Evolutionary conservation across 2,888 invertebrate genomes (phyloP).

Genomic region (Dolichopus griseipennis): DNA sequence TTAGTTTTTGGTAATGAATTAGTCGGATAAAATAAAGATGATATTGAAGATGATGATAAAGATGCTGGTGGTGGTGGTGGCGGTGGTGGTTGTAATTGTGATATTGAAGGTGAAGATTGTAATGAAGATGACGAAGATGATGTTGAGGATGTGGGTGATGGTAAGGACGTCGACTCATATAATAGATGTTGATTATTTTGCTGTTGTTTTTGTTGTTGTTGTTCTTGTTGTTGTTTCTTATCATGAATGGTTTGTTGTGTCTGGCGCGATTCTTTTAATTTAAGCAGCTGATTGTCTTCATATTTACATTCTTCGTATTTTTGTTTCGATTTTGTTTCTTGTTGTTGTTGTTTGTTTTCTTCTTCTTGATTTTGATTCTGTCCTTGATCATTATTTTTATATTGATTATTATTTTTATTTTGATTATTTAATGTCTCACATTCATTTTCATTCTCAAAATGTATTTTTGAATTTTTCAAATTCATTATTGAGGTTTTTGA

Average conservation of each 20-base stretch:
- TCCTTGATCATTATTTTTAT: neutral
- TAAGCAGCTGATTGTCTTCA: constrained; percentile 18
- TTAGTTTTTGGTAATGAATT: constrained; percentile 19
- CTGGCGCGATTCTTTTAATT: constrained; percentile 23
- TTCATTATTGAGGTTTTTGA: neutral
- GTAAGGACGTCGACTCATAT: neutral
- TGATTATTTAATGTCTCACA: neutral
- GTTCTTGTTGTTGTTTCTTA: constrained; percentile 13
- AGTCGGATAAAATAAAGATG: constrained; percentile 11
- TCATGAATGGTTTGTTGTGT: constrained; percentile 27
- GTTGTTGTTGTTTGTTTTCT: neutral
- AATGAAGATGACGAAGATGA: neutral
- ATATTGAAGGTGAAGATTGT: constrained; percentile 20
- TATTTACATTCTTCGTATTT: neutral
- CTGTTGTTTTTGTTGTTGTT: constrained; percentile 23
- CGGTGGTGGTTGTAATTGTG: constrained; percentile 15
- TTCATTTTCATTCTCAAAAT: neutral
- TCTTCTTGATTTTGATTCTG: neutral
- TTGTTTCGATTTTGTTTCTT: neutral
- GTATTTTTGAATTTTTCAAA: neutral
- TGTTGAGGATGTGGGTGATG: neutral
- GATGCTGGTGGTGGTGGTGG: constrained; percentile 21
- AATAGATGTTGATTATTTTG: constrained; percentile 9
- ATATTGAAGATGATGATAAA: constrained; percentile 20
- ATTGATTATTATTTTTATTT: neutral